Conservation (phyloP, 2,797 vertebrate genomes). For the Alcedo atthis region DNA sequence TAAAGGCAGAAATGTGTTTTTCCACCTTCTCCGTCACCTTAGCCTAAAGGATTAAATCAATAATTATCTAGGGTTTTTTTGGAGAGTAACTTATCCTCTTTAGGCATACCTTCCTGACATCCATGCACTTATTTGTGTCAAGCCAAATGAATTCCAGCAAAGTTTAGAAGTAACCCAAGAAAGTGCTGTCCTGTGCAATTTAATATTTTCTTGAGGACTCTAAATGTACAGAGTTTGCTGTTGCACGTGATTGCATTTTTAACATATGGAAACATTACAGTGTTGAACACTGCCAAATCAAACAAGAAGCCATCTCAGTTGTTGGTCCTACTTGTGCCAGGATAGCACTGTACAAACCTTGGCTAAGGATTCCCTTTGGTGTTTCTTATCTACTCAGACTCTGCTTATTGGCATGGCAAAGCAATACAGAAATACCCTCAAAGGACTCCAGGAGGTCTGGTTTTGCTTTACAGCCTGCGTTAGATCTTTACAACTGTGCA, state of each 20-base stretch:
- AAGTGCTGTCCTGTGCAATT: constrained; percentile 21
- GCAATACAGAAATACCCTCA: neutral
- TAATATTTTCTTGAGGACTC: constrained; percentile 44
- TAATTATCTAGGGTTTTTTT: neutral
- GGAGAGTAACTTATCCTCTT: neutral
- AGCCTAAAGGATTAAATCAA: neutral
- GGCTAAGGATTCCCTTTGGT: neutral
- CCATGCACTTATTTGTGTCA: constrained; percentile 55
- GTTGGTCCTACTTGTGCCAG: neutral
- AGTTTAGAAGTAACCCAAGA: constrained; percentile 43
- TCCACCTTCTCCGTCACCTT: neutral
- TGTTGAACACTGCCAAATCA: neutral
- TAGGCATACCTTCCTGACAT: neutral
- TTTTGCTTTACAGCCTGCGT: neutral
- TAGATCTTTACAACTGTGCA: neutral
- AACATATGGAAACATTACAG: neutral
- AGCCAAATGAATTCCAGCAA: constrained; percentile 44
- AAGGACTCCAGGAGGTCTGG: neutral
- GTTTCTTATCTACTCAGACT: neutral
- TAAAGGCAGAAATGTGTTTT: neutral
- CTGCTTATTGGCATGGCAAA: neutral
- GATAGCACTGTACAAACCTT: neutral
- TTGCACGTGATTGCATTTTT: neutral
- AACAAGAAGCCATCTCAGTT: neutral
- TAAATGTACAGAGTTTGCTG: constrained; percentile 22